A percentile compares a stretch with the other conserved stretches of the same genome.
Evolutionary conservation across 2,797 vertebrate species (phyloP).

Genomic region (Micropoecilia bifurca): DNA sequence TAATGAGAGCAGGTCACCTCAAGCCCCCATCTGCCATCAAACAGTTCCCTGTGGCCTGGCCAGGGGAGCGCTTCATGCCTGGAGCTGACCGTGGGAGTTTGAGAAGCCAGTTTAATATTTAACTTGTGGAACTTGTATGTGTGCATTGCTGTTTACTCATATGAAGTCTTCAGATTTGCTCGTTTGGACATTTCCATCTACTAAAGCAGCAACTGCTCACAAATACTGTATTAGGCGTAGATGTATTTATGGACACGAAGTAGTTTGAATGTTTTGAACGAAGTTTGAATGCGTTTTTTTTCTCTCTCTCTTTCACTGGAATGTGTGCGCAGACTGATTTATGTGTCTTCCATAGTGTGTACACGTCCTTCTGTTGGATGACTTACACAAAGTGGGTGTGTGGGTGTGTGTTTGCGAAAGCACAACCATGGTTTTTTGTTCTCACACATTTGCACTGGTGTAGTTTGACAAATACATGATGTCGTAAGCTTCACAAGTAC

Average conservation of each 20-base stretch:
- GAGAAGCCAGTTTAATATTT: constrained; percentile 69
- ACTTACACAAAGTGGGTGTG: constrained; percentile 39
- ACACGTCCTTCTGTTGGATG: constrained; percentile 57
- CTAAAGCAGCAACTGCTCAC: constrained; percentile 5
- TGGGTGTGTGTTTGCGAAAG: constrained; percentile 24
- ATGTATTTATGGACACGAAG: constrained; percentile 13
- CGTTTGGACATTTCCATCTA: constrained; percentile 23
- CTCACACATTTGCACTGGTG: constrained; percentile 25
- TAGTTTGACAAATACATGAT: constrained; percentile 11
- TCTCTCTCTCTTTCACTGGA: constrained; percentile 32
- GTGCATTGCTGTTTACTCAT: neutral
- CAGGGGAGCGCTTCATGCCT: constrained; percentile 60
- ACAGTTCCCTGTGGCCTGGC: constrained; percentile 58
- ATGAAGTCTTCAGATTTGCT: constrained; percentile 1
- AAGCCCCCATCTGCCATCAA: constrained; percentile 23
- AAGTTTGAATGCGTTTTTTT: constrained; percentile 18
- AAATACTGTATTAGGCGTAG: neutral
- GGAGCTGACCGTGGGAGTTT: constrained; percentile 63
- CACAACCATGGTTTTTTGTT: constrained; percentile 33
- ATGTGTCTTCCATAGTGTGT: constrained; percentile 52
- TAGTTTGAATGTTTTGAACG: constrained; percentile 16
- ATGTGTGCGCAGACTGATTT: constrained; percentile 72
- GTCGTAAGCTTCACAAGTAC: constrained; percentile 6
- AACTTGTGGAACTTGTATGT: constrained; percentile 27
- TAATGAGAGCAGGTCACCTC: constrained; percentile 36